Evolutionary conservation across 2,797 vertebrate genomes (phyloP).

Genomic region (Hephaestus fuliginosus): DNA sequence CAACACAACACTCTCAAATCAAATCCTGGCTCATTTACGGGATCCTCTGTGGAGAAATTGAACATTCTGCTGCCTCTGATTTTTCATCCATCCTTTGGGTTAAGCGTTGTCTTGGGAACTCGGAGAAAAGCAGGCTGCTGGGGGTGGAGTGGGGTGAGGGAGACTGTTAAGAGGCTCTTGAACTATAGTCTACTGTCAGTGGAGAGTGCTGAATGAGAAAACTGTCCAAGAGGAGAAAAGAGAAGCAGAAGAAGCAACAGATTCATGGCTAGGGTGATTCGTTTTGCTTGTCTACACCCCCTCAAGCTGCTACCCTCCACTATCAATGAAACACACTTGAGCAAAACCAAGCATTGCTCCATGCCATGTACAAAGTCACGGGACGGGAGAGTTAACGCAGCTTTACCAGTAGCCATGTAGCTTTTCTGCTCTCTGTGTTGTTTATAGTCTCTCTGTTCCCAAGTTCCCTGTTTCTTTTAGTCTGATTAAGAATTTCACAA

Average conservation of each 20-base stretch:
- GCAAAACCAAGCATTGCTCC: conserved; percentile 56
- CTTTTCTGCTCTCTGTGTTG: conserved; percentile 53
- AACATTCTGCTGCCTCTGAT: conserved; percentile 76
- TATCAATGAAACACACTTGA: conserved; percentile 68
- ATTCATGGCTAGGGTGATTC: conserved; percentile 74
- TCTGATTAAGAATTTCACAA: conserved; percentile 80
- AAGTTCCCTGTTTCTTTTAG: conserved; percentile 67
- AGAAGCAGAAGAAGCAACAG: conserved; percentile 72
- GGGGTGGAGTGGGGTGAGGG: conserved; percentile 73
- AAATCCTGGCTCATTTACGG: conserved; percentile 69
- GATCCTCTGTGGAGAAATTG: conserved; percentile 67
- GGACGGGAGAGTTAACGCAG: conserved; percentile 63
- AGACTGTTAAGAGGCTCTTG: conserved; percentile 82
- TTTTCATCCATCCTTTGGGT: conserved; percentile 81
- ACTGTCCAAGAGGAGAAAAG: conserved; percentile 75
- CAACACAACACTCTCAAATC: conserved; percentile 74
- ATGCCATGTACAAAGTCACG: conserved; percentile 64
- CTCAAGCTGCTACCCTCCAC: conserved; percentile 63
- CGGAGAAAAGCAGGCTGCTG: conserved; percentile 71
- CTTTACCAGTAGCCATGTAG: conserved; percentile 55
- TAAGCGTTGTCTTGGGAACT: conserved; percentile 84
- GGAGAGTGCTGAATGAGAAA: conserved; percentile 80
- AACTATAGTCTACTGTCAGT: conserved; percentile 83
- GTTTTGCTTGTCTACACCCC: conserved; percentile 73
- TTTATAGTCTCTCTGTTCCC: conserved; percentile 68